These are phyloP conservation scores for Gastracanthus pulcherrimus DNA, from an alignment of 2,888 invertebrate genomes.

Conservation along the genomic window DNA sequence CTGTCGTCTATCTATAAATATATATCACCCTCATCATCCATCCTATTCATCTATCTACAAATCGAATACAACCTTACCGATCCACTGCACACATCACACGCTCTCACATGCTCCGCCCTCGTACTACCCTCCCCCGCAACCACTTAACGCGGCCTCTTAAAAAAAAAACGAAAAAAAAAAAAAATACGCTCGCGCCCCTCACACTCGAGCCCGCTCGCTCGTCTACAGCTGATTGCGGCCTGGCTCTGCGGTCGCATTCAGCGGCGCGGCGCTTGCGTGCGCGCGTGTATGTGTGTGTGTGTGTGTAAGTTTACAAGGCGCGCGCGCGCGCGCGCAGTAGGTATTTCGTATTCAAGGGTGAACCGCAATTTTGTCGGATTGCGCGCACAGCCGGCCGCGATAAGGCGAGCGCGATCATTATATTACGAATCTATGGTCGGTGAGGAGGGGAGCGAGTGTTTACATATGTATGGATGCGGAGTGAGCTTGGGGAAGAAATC, in stretches of 20 bases:
- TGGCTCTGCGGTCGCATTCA: constrained; percentile 1
- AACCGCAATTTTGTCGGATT: constrained; percentile 39
- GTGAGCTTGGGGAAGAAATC: no score
- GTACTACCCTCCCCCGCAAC: no score
- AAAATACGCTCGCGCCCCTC: background rate
- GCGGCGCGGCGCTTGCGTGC: background rate
- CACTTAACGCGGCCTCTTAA: background rate
- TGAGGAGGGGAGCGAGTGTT: background rate
- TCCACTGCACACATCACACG: no score
- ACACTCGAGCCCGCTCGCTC: no score
- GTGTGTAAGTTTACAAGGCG: constrained; percentile 7
- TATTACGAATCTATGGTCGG: background rate
- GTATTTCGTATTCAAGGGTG: constrained; percentile 15
- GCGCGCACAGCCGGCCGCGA: constrained; percentile 23
- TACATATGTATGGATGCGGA: no score
- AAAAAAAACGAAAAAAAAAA: background rate
- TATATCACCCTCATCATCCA: no score
- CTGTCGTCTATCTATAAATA: no score
- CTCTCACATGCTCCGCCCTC: no score
- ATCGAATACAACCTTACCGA: no score
- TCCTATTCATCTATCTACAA: no score
- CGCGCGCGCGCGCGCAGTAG: background rate
- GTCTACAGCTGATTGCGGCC: background rate
- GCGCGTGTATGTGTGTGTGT: background rate
- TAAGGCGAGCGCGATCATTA: background rate